A percentile compares a stretch with the other conserved stretches of the same genome.
Conservation (phyloP, 2,113 vertebrate species). For the Odontesthes bonariensis region DNA sequence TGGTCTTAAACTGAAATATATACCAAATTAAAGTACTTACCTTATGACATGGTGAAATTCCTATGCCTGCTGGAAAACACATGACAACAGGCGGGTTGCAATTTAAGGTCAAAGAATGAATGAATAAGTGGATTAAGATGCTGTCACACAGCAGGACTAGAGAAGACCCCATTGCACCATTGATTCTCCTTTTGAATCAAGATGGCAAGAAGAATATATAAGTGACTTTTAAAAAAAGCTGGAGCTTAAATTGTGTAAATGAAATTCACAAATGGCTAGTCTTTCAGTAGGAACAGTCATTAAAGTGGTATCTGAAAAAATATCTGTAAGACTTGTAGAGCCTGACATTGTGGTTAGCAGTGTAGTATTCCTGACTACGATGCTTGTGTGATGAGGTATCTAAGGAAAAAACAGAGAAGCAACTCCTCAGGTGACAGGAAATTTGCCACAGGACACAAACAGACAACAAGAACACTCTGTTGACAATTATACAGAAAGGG, state of each 20-base stretch:
- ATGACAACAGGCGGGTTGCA: too few relatives aligned
- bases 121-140: too few relatives aligned
- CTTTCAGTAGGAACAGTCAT: not conserved
- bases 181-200: not conserved
- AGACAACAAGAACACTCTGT: conserved; percentile 2
- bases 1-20: too few relatives aligned
- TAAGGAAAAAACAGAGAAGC: not conserved
- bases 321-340: not conserved
- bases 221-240: not conserved
- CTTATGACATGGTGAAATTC: too few relatives aligned
- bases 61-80: too few relatives aligned
- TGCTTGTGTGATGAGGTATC: not conserved
- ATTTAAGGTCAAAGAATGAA: too few relatives aligned
- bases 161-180: not conserved
- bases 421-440: too few relatives aligned
- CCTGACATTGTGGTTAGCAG: not conserved
- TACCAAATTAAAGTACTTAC: too few relatives aligned
- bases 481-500: not conserved
- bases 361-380: not conserved
- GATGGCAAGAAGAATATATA: not conserved
- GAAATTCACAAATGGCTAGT: not conserved
- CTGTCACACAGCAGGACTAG: not conserved
- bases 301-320: not conserved
- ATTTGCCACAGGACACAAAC: not conserved
- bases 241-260: not conserved